Percentiles rank a stretch among this genome's conserved stretches.
These are phyloP conservation scores for Drosophila algonquin DNA, from an alignment of 2,888 invertebrate genomes.

Conservation along the genomic window DNA sequence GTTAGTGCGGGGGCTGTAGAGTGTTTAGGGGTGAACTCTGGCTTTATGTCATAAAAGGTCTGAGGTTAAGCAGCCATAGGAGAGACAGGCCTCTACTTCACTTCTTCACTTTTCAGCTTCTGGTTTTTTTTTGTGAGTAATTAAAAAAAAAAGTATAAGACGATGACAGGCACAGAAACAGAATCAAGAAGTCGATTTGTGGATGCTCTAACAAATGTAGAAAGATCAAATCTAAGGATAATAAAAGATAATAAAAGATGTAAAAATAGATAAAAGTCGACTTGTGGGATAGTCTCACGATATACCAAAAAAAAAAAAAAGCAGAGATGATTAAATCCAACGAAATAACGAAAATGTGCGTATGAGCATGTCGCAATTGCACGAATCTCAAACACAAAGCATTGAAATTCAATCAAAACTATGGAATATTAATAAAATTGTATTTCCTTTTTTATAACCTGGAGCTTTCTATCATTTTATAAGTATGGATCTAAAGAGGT, in stretches of 20 bases:
- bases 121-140: constrained; percentile 61
- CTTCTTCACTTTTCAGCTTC: constrained; percentile 36
- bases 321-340: too few relatives aligned
- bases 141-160: constrained; percentile 52
- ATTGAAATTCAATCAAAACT: too few relatives aligned
- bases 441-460: too few relatives aligned
- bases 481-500: too few relatives aligned
- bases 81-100: constrained; percentile 38
- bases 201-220: neutral
- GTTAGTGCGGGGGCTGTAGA: constrained; percentile 38
- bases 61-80: constrained; percentile 72
- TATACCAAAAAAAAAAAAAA: too few relatives aligned
- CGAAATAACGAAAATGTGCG: too few relatives aligned
- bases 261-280: neutral
- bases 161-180: neutral
- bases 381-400: too few relatives aligned
- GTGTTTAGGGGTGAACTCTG: constrained; percentile 9
- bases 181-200: neutral
- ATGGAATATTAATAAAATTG: too few relatives aligned
- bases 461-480: too few relatives aligned
- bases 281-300: neutral
- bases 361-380: too few relatives aligned
- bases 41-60: constrained; percentile 49
- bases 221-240: too few relatives aligned
- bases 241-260: neutral